These are phyloP conservation scores for Lasioglossum marginatum DNA, from an alignment of 2,888 invertebrate species.

Conservation along the genomic window DNA sequence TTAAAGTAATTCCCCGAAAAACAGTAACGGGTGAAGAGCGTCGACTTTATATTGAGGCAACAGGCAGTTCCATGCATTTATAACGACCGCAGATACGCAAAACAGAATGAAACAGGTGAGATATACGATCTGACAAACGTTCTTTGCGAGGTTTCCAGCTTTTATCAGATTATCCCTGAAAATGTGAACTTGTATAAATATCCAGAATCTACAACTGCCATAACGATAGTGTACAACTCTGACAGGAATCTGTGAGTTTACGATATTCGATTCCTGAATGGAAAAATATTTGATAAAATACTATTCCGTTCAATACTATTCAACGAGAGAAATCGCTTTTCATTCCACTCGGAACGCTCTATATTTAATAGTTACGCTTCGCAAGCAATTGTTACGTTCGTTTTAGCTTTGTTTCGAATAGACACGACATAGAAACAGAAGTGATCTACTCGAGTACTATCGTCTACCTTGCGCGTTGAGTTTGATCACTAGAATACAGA, in stretches of 20 bases:
- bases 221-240: not conserved
- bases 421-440: constrained; percentile 6
- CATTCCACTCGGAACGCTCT: not conserved
- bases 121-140: constrained; percentile 1
- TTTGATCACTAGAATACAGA: constrained; percentile 5
- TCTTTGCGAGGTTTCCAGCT: not conserved
- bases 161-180: not conserved
- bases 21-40: not conserved
- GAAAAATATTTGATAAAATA: not conserved
- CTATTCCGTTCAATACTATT: not conserved
- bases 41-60: not conserved
- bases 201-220: not conserved
- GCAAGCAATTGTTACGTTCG: constrained; percentile 43
- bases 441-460: constrained; percentile 21
- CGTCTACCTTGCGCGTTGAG: constrained; percentile 28
- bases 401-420: constrained; percentile 40
- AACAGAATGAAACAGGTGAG: not conserved
- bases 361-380: constrained; percentile 42
- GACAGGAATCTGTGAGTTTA: not conserved
- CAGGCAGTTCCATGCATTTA: not conserved
- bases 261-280: not conserved
- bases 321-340: not conserved
- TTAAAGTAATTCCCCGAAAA: not conserved
- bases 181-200: not conserved
- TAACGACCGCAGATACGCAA: not conserved